A percentile compares a stretch with the other conserved stretches of the same genome.
These are phyloP conservation scores for Limosa lapponica DNA, from an alignment of 2,797 vertebrate genomes.

Conservation along the genomic window DNA sequence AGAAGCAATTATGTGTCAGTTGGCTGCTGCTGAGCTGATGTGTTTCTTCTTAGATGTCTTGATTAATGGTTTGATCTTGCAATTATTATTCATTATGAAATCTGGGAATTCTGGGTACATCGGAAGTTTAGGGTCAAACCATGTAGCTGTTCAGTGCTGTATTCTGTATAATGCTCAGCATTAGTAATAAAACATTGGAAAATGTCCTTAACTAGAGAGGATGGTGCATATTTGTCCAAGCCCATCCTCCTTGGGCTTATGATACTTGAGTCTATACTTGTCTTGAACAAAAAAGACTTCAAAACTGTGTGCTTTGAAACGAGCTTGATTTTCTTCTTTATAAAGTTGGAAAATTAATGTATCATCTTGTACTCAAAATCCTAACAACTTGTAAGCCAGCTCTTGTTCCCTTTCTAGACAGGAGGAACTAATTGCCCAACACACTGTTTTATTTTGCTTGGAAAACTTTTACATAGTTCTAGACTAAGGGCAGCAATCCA, in stretches of 20 bases:
- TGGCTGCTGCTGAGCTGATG: slow-evolving; percentile 29
- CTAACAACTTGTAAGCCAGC: neutral
- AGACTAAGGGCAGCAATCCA: neutral
- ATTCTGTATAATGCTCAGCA: neutral
- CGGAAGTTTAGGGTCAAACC: neutral
- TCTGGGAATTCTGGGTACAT: neutral
- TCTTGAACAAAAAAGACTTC: neutral
- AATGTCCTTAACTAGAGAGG: neutral
- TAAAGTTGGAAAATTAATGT: neutral
- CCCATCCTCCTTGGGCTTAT: neutral
- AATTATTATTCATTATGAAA: slow-evolving; percentile 34
- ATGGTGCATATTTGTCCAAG: neutral
- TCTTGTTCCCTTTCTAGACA: neutral
- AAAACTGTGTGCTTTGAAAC: neutral
- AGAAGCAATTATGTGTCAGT: slow-evolving; percentile 29
- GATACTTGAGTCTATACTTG: neutral
- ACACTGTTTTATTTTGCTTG: neutral
- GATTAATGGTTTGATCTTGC: slow-evolving; percentile 48
- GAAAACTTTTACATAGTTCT: neutral
- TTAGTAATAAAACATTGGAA: neutral
- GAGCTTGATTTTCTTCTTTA: neutral
- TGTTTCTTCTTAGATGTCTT: slow-evolving; percentile 14
- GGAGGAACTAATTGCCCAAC: neutral
- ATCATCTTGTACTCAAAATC: neutral
- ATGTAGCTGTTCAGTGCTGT: neutral